These are phyloP conservation scores for Diploscapter pachys DNA, from an alignment of 1,140 invertebrate species.

Conservation along the genomic window DNA sequence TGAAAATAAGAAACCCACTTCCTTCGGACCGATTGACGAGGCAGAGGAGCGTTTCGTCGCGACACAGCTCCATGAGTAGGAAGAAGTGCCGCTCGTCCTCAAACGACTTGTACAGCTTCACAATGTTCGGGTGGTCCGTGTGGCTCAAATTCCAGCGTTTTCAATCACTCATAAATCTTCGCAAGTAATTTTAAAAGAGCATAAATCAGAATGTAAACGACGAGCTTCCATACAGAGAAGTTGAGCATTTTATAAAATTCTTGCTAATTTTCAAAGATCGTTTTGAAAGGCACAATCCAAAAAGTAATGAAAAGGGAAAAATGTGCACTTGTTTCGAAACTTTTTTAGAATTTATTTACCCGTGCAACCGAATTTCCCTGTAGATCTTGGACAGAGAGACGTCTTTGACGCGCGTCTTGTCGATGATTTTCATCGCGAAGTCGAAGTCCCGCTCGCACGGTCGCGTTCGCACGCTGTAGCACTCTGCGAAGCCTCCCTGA, in stretches of 20 bases:
- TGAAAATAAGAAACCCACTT: no score
- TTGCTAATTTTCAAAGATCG: background rate
- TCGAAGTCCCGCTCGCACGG: no score
- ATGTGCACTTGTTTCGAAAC: background rate
- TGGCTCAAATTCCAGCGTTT: background rate
- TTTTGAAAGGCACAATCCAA: background rate
- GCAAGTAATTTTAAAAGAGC: no score
- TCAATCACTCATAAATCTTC: no score
- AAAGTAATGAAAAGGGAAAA: no score
- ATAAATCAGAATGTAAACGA: no score
- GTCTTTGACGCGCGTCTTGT: conserved; percentile 8
- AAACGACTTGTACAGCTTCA: conserved; percentile 8
- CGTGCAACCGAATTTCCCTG: conserved; percentile 15
- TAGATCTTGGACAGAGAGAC: background rate
- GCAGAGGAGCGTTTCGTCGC: conserved; percentile 5
- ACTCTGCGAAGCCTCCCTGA: conserved; percentile 25
- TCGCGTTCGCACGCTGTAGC: background rate
- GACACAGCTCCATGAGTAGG: conserved; percentile 22
- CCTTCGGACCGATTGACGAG: background rate
- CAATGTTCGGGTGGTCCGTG: conserved; percentile 9
- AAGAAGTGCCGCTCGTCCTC: conserved; percentile 5
- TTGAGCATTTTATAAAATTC: no score
- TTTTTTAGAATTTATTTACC: background rate
- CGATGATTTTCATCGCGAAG: conserved; percentile 9
- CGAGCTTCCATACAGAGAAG: no score